A percentile compares a stretch with the other conserved stretches of the same genome.
Evolutionary conservation across 2,888 invertebrate species (phyloP).

Genomic region (Bhutanitis thaidina): DNA sequence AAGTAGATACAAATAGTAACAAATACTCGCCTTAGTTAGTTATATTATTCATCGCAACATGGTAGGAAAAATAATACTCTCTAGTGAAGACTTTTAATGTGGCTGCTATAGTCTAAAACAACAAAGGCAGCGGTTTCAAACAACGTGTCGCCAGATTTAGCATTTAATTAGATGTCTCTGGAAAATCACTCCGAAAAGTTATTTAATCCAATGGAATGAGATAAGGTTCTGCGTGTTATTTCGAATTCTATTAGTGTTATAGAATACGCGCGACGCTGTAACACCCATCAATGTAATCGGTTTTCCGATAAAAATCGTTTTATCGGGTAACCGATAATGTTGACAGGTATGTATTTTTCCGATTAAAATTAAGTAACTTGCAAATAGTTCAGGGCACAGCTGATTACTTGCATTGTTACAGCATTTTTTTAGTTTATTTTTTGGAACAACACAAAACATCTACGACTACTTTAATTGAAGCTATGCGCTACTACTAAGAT

Average conservation of each 20-base stretch:
- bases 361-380: too few relatives aligned
- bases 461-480: too few relatives aligned
- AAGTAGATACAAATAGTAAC: not conserved
- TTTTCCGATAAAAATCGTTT: too few relatives aligned
- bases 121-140: constrained; percentile 11
- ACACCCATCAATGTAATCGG: too few relatives aligned
- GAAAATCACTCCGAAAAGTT: constrained; percentile 32
- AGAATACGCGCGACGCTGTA: constrained; percentile 19
- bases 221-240: constrained; percentile 22
- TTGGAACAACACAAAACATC: too few relatives aligned
- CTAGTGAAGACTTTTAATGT: constrained; percentile 11
- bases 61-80: not conserved
- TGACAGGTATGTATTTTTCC: too few relatives aligned
- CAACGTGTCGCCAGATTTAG: constrained; percentile 16
- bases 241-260: constrained; percentile 29
- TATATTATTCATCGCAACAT: constrained; percentile 1
- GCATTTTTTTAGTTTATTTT: too few relatives aligned
- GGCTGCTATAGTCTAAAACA: constrained; percentile 7
- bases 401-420: too few relatives aligned
- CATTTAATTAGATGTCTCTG: constrained; percentile 26
- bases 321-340: too few relatives aligned
- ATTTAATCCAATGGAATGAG: constrained; percentile 30
- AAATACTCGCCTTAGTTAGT: not conserved
- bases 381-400: too few relatives aligned
- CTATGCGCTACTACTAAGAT: too few relatives aligned